Conservation (phyloP, 2,113 vertebrate genomes). For the Lasiurus cinereus region DNA sequence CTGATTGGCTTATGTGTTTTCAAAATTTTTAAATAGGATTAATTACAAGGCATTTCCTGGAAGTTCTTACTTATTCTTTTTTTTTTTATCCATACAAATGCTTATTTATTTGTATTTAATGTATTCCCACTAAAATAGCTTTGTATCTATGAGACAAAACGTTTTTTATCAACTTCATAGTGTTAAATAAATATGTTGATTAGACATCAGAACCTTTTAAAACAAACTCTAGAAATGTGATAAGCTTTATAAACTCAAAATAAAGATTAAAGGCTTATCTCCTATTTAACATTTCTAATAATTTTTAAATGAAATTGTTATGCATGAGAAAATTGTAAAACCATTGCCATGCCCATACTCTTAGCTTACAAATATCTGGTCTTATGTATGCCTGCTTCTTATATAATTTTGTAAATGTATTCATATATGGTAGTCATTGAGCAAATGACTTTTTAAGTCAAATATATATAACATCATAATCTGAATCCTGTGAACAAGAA, state of each 20-base stretch:
- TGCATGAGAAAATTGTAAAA: background rate
- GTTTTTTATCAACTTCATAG: background rate
- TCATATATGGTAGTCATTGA: constrained; percentile 57
- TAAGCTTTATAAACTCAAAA: constrained; percentile 15
- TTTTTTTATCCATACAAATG: background rate
- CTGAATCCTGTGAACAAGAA: constrained; percentile 57
- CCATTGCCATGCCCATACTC: background rate
- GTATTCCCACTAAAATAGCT: background rate
- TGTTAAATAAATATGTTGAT: constrained; percentile 41
- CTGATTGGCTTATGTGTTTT: background rate
- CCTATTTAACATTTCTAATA: background rate
- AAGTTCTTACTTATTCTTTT: background rate
- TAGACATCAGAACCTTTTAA: background rate
- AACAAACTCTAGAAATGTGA: background rate
- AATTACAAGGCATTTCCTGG: background rate
- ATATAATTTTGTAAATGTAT: constrained; percentile 73
- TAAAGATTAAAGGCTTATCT: background rate
- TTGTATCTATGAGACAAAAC: background rate
- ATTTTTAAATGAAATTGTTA: constrained; percentile 40
- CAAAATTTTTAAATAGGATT: constrained; percentile 7
- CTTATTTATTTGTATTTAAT: background rate
- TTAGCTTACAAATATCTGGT: constrained; percentile 44
- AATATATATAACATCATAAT: constrained; percentile 66
- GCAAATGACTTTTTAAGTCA: constrained; percentile 71
- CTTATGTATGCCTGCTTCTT: constrained; percentile 53